A percentile compares a stretch with the other conserved stretches of the same genome.
Conservation (phyloP, 2,888 invertebrate species). For the Metallyticus violacea region DNA sequence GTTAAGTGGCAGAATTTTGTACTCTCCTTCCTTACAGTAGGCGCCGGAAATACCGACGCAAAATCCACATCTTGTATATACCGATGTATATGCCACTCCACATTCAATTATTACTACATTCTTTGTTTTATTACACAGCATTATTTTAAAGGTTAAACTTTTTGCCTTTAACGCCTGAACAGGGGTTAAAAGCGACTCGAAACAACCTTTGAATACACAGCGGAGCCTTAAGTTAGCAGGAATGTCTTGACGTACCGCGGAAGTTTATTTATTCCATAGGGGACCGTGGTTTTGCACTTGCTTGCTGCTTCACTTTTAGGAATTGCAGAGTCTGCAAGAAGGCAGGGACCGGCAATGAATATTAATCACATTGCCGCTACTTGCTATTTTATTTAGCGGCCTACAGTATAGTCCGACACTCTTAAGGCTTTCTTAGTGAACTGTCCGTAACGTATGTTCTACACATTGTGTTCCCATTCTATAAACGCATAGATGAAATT, state of each 20-base stretch:
- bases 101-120: too few species aligned
- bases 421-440: too few species aligned
- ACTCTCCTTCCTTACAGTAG: too few species aligned
- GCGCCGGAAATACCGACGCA: too few species aligned
- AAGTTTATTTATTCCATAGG: neutral
- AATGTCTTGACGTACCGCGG: neutral
- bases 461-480: too few species aligned
- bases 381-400: conserved; percentile 8
- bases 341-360: conserved; percentile 10
- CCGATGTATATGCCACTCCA: too few species aligned
- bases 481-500: too few species aligned
- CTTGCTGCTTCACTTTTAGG: conserved; percentile 3
- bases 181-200: neutral
- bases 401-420: neutral
- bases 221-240: neutral
- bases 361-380: conserved; percentile 22
- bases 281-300: neutral
- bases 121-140: too few species aligned
- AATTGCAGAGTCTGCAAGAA: neutral
- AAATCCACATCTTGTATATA: too few species aligned
- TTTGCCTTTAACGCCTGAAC: neutral
- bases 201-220: neutral
- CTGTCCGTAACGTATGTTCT: too few species aligned
- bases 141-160: too few species aligned
- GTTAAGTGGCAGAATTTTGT: too few species aligned